A percentile compares a stretch with the other conserved stretches of the same genome.
Conservation (phyloP, 2,113 vertebrate genomes). For the Probosciger aterrimus region DNA sequence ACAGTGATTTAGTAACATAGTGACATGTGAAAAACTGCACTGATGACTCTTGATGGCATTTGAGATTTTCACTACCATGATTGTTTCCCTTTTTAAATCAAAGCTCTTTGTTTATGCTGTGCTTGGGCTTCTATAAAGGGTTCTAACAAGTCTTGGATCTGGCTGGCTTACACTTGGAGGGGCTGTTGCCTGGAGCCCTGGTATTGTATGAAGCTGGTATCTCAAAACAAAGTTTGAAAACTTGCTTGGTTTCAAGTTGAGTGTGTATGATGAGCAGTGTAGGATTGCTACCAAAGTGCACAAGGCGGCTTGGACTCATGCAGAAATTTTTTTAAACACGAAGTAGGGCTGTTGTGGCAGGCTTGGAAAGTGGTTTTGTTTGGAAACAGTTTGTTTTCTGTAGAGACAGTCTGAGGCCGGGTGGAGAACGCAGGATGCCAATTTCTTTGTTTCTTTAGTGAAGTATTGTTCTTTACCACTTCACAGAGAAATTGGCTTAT, state of each 20-base stretch:
- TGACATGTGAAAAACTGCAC: neutral
- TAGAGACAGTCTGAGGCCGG: neutral
- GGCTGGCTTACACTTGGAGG: neutral
- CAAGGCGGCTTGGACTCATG: neutral
- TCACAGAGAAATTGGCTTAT: neutral
- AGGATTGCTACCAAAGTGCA: neutral
- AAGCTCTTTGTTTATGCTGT: neutral
- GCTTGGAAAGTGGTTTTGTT: neutral
- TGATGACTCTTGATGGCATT: neutral
- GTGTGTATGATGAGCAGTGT: neutral
- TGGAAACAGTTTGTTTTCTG: neutral
- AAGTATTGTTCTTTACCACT: neutral
- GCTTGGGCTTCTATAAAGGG: neutral
- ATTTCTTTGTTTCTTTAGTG: neutral
- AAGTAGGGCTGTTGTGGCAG: neutral
- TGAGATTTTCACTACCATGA: neutral
- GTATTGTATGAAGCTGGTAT: neutral
- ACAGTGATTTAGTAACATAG: neutral
- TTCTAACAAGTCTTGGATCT: neutral
- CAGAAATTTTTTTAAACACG: neutral
- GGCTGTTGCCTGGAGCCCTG: neutral
- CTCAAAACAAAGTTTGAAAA: neutral
- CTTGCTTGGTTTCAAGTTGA: neutral
- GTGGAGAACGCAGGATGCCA: fast-evolving
- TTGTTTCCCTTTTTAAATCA: neutral